Percentiles rank a stretch among this genome's conserved stretches.
These are phyloP conservation scores for Anguilla marmorata DNA, from an alignment of 2,797 vertebrate species.

Conservation along the genomic window DNA sequence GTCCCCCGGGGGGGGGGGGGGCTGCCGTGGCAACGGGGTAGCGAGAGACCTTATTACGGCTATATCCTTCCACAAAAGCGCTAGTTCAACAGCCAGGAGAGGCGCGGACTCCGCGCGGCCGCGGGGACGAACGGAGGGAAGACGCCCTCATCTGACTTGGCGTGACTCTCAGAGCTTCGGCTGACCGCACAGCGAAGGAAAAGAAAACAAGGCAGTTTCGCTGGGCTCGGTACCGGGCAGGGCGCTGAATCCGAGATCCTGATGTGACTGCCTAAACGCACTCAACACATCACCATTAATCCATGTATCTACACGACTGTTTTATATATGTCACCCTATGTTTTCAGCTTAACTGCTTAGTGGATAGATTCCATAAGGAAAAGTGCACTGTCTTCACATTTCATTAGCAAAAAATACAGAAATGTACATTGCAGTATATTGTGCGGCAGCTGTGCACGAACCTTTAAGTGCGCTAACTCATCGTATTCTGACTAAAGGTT, in stretches of 20 bases:
- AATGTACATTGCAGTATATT: background rate
- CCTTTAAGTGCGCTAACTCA: background rate
- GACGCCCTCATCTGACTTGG: background rate
- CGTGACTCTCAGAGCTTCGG: conserved; percentile 39
- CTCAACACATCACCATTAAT: background rate
- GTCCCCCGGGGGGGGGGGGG: conserved; percentile 56
- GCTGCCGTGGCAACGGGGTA: conserved; percentile 65
- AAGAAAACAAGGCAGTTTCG: conserved; percentile 58
- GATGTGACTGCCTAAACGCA: background rate
- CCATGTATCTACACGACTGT: background rate
- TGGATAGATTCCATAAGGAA: background rate
- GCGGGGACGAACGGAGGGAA: background rate
- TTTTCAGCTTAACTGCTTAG: background rate
- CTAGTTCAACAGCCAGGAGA: conserved; percentile 47
- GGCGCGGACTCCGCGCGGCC: conserved; percentile 41
- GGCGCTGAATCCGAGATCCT: conserved; percentile 33
- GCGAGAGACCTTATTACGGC: conserved; percentile 61
- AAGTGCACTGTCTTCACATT: background rate
- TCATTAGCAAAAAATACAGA: background rate
- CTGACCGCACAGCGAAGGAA: conserved; percentile 42
- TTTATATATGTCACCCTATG: background rate
- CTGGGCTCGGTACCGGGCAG: conserved; percentile 54
- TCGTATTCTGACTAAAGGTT: background rate
- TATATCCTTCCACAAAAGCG: conserved; percentile 67
- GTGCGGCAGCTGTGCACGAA: background rate